Percentiles rank a stretch among this genome's conserved stretches.
phyloP scores from a whole-genome alignment of 2,888 invertebrate genomes.

The Lasius fuliginosus region DNA sequence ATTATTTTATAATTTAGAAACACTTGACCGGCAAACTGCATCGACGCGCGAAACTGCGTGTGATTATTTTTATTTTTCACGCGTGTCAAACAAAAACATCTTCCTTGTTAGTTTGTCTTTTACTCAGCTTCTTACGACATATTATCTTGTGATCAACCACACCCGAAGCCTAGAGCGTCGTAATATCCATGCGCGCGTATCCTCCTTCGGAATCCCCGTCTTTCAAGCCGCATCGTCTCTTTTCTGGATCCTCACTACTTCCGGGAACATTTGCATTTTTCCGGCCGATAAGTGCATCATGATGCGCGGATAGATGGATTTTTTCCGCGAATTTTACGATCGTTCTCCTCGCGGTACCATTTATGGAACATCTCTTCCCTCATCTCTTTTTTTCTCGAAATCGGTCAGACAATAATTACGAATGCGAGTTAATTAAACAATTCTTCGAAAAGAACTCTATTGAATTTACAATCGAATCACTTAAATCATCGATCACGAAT shows the following conservation, averaged over 20 bases:
- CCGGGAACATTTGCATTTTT: conserved; percentile 60
- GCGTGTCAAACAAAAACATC: conserved; percentile 51
- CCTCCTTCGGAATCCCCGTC: conserved; percentile 66
- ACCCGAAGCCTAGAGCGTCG: conserved; percentile 65
- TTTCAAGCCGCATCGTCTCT: conserved; percentile 55
- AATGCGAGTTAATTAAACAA: conserved; percentile 26
- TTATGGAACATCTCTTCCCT: not conserved
- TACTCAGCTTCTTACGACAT: conserved; percentile 68
- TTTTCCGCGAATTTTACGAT: conserved; percentile 38
- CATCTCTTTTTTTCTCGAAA: not conserved
- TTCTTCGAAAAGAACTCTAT: not conserved
- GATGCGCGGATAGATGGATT: conserved; percentile 3
- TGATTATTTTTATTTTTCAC: conserved; percentile 34
- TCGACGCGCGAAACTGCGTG: conserved; percentile 13
- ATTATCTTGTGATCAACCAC: conserved; percentile 74
- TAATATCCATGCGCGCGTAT: conserved; percentile 68
- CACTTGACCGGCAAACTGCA: not conserved
- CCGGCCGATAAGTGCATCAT: conserved; percentile 11
- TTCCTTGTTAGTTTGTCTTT: conserved; percentile 61
- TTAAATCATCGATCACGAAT: conserved; percentile 11
- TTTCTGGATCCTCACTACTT: conserved; percentile 59
- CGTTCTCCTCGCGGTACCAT: conserved; percentile 8
- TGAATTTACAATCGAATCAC: conserved; percentile 13
- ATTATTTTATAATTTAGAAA: not conserved
- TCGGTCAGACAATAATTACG: conserved; percentile 11